Conservation (phyloP, 2,797 vertebrate species). For the Poeciliopsis gracilis region DNA sequence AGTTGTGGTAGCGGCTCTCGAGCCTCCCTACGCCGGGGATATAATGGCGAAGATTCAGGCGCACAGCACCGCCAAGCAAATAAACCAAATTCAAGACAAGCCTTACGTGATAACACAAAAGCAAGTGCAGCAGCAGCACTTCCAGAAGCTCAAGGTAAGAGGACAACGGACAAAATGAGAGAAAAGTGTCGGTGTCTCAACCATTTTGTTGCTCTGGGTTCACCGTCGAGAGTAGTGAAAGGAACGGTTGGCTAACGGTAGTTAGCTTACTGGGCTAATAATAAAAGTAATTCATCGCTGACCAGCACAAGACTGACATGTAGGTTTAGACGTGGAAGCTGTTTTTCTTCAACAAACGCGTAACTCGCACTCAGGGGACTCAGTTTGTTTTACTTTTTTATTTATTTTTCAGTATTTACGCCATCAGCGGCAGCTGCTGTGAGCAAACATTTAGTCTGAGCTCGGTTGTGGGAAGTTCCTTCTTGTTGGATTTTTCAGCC, state of each 20-base stretch:
- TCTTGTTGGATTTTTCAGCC: slow-evolving; percentile 65
- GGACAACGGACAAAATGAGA: slow-evolving; percentile 63
- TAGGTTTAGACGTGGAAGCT: slow-evolving; percentile 37
- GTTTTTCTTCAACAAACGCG: slow-evolving; percentile 37
- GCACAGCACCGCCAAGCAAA: slow-evolving; percentile 85
- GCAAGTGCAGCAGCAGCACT: slow-evolving; percentile 88
- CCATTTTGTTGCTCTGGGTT: slow-evolving; percentile 79
- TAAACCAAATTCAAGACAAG: slow-evolving; percentile 86
- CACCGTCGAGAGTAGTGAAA: slow-evolving; percentile 67
- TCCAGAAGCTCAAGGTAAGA: slow-evolving; percentile 89
- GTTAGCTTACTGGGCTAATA: slow-evolving; percentile 72
- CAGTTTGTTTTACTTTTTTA: slow-evolving; percentile 57
- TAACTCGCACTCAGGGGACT: slow-evolving; percentile 39
- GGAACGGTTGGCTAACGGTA: slow-evolving; percentile 59
- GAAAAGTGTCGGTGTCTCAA: slow-evolving; percentile 79
- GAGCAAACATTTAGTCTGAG: slow-evolving; percentile 64
- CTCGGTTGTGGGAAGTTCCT: slow-evolving; percentile 77
- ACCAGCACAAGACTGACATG: slow-evolving; percentile 42
- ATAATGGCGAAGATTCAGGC: slow-evolving; percentile 89
- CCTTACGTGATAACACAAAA: slow-evolving; percentile 85
- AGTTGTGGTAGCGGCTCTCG: slow-evolving; percentile 73
- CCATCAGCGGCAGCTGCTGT: slow-evolving; percentile 54
- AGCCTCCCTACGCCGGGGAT: slow-evolving; percentile 78
- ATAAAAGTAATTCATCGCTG: slow-evolving; percentile 73
- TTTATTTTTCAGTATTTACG: slow-evolving; percentile 40